phyloP scores from a whole-genome alignment of 1,140 invertebrate genomes.

The Lordiphosa mommai region DNA sequence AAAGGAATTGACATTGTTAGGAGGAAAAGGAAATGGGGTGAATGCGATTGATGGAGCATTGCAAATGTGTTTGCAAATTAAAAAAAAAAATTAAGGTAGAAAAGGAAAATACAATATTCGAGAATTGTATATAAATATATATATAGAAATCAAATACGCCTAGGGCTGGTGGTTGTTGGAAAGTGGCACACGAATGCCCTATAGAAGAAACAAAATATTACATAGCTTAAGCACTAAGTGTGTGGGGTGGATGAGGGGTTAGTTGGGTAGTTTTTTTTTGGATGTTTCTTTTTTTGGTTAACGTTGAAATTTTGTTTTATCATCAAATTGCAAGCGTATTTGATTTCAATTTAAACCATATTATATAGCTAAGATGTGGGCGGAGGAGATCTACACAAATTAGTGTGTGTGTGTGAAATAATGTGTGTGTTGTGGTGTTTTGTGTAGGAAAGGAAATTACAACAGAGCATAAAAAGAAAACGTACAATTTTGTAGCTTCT shows the following conservation, averaged over 20 bases:
- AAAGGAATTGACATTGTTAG: conserved; percentile 65
- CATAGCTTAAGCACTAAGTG: conserved; percentile 47
- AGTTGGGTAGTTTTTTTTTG: neutral
- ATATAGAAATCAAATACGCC: conserved; percentile 68
- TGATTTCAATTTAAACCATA: conserved; percentile 74
- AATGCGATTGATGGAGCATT: conserved; percentile 25
- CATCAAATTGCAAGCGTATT: conserved; percentile 65
- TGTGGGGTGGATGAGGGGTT: neutral
- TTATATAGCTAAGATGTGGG: conserved; percentile 64
- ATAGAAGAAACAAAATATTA: conserved; percentile 32
- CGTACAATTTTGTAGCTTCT: conserved; percentile 50
- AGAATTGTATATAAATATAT: conserved; percentile 26
- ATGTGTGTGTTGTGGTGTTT: conserved; percentile 25
- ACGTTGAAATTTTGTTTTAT: conserved; percentile 21
- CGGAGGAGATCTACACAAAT: conserved; percentile 68
- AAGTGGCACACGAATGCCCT: conserved; percentile 52
- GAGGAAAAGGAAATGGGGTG: conserved; percentile 1
- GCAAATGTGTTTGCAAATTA: conserved; percentile 24
- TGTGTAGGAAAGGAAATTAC: conserved; percentile 46
- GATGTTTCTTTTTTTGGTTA: conserved; percentile 1
- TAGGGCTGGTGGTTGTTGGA: conserved; percentile 13
- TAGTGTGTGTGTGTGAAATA: conserved; percentile 17
- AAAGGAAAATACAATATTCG: conserved; percentile 36
- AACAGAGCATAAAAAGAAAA: conserved; percentile 32
- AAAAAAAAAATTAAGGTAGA: neutral